A percentile compares a stretch with the other conserved stretches of the same genome.
Conservation (phyloP, 2,113 vertebrate species). For the Acrocephalus arundinaceus region DNA sequence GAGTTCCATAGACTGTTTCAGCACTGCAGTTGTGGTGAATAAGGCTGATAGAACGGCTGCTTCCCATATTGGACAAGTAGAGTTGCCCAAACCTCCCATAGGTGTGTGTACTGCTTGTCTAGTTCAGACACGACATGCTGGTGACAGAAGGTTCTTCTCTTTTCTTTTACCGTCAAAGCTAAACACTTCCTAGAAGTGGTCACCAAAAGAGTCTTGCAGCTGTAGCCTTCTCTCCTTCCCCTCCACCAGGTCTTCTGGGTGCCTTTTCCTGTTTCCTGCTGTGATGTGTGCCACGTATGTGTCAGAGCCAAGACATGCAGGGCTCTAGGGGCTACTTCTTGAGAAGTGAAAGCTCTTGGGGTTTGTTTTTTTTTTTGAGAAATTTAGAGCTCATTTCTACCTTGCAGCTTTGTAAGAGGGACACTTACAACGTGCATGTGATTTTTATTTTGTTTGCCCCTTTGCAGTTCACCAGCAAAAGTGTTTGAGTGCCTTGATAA, state of each 20-base stretch:
- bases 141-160: neutral
- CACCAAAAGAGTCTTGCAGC: neutral
- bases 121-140: neutral
- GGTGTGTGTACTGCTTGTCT: neutral
- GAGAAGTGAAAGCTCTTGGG: neutral
- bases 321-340: neutral
- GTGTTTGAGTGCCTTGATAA: neutral
- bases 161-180: neutral
- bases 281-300: neutral
- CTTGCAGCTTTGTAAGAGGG: neutral
- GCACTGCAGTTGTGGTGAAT: neutral
- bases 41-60: neutral
- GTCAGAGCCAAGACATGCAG: accelerated
- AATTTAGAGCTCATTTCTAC: neutral
- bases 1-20: neutral
- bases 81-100: neutral
- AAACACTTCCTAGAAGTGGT: neutral
- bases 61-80: neutral
- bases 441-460: neutral
- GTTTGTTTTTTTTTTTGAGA: neutral
- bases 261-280: neutral
- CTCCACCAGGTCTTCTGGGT: neutral
- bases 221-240: neutral
- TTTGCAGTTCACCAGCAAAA: neutral
- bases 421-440: neutral